A percentile compares a stretch with the other conserved stretches of the same genome.
These are phyloP conservation scores for Chironomus riparius DNA, from an alignment of 2,888 invertebrate genomes.

Conservation along the genomic window DNA sequence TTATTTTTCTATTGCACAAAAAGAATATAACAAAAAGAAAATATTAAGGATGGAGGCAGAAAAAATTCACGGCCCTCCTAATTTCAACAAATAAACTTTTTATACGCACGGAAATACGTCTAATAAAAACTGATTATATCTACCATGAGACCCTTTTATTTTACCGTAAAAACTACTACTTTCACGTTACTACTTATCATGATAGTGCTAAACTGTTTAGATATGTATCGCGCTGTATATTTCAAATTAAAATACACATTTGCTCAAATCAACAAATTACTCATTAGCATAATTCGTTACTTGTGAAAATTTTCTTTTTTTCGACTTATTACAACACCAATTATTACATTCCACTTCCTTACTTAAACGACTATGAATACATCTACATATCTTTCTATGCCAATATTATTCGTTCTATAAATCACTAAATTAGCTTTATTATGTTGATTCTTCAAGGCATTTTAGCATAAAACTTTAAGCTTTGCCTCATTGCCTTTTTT, in stretches of 20 bases:
- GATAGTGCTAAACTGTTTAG: conserved; percentile 27
- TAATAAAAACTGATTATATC: conserved; percentile 4
- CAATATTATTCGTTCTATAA: background rate
- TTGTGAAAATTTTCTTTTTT: conserved; percentile 3
- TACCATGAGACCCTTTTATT: background rate
- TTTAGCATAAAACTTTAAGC: too few relatives aligned
- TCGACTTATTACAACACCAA: conserved; percentile 23
- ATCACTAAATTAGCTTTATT: background rate
- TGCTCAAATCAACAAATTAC: conserved; percentile 27
- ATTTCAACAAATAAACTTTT: background rate
- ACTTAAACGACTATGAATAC: background rate
- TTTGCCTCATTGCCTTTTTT: too few relatives aligned
- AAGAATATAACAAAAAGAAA: background rate
- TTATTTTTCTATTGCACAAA: background rate
- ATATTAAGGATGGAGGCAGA: background rate
- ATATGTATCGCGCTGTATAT: conserved; percentile 20
- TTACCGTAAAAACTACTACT: background rate
- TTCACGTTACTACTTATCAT: conserved; percentile 11
- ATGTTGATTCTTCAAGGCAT: too few relatives aligned
- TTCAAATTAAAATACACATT: conserved; percentile 26
- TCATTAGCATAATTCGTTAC: conserved; percentile 27
- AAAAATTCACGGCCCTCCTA: background rate
- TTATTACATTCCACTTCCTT: conserved; percentile 1
- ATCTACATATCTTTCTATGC: background rate
- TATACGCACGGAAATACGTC: background rate